phyloP scores from a whole-genome alignment of 2,113 vertebrate species.

The Anthoscopus minutus region DNA sequence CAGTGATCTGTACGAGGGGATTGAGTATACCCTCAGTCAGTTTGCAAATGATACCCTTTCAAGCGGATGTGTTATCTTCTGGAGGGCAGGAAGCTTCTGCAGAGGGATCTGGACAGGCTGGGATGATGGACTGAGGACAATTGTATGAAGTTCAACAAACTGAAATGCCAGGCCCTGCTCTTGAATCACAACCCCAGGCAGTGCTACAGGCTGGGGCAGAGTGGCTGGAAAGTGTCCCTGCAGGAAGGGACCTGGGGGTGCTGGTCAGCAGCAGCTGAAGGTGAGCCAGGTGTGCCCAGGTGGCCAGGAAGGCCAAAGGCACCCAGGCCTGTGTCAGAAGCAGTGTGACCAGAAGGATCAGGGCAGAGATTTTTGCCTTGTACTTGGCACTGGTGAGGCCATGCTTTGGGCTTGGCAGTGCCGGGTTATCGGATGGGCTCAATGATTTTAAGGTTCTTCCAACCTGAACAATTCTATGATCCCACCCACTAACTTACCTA shows the following conservation, averaged over 20 bases:
- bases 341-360: neutral
- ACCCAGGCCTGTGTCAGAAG: neutral
- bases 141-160: neutral
- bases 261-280: neutral
- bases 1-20: neutral
- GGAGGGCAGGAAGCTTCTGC: neutral
- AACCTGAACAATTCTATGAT: neutral
- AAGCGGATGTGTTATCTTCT: neutral
- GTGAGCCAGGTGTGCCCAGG: neutral
- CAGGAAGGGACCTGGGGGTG: rapidly evolving
- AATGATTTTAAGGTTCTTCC: neutral
- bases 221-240: neutral
- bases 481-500: neutral
- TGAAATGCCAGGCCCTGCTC: neutral
- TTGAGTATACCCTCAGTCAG: neutral
- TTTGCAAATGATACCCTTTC: neutral
- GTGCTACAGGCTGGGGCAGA: neutral
- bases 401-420: neutral
- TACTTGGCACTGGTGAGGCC: neutral
- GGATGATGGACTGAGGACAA: too few relatives aligned
- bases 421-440: neutral
- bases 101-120: neutral
- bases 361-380: too few relatives aligned
- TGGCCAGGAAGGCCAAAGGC: neutral
- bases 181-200: neutral